Base-by-base conservation (phyloP, 2,888 invertebrate genomes). In the Coelopa pilipes region DNA sequence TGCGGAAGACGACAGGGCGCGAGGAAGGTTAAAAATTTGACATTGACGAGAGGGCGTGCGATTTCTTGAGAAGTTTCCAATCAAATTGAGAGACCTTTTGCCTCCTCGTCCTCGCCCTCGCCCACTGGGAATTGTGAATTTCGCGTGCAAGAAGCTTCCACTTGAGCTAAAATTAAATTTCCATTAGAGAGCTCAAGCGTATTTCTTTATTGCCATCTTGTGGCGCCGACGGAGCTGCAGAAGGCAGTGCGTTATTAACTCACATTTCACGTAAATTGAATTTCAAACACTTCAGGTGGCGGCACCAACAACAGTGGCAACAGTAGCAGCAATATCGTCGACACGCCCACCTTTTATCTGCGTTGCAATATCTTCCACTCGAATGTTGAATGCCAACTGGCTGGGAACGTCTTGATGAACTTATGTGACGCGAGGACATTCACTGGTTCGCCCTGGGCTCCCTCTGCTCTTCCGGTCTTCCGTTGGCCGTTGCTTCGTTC, bases 281-380 rank as follows among this genome's bases (percentile, higher is more conserved):
- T 71, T 71, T 70, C 70, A 24, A 70, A 62, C 70, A 62, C 70
- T 19, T 67, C 21, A 19, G 46, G 19, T 34, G 34, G 34, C 34
- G 34, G 34, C 34, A 34, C 2, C 34, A 34, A 7, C 34, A 34
- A 7, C 34, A 34, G 7, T 7, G 7, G 7, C 34, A 34, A 34
- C 34, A 34, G 7, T 34, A 7, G 65, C 46, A 46, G 15, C 66
- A 66, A 63, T 12, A 50, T 13, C 24, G 66, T 13, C 66, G 60
- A 13, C 53, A 71, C 71, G 65, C 71, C 71, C 57, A 53, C 34
- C 63, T 71, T n/a, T 69, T 62, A 65, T 65, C 63, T 65, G 71
- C 63, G 71, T 70, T 49, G 62, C 70, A 62, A 60, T 53, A 70
- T 70, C 70, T 70, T 62, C 7, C 53, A 13, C 10, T 19, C 46